A percentile compares a stretch with the other conserved stretches of the same genome.
Conservation (phyloP, 1,140 invertebrate species). For the Mactra quadrangularis region DNA sequence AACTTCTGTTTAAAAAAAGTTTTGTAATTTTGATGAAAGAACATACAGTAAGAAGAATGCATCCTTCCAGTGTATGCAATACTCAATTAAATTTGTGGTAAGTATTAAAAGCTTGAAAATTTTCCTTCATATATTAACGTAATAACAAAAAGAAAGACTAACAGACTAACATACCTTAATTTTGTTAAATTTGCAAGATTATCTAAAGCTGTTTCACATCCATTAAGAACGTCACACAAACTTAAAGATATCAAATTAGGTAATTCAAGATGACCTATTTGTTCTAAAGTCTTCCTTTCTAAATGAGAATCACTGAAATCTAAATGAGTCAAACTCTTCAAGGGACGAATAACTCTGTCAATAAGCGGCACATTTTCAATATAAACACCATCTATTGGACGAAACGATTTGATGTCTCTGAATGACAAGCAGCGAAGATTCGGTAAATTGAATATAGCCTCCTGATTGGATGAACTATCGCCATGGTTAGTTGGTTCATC, state of each 20-base stretch:
- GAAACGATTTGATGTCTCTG: slow-evolving; percentile 43
- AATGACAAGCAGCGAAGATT: slow-evolving; percentile 27
- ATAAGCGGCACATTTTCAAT: slow-evolving; percentile 46
- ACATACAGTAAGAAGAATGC: no score
- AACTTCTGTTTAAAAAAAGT: no score
- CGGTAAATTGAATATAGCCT: slow-evolving; percentile 36
- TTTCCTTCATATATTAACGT: no score
- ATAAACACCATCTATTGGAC: slow-evolving; percentile 47
- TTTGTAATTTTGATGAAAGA: no score
- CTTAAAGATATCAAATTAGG: slow-evolving; percentile 45
- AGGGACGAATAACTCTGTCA: slow-evolving; percentile 55
- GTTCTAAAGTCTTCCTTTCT: slow-evolving; percentile 24
- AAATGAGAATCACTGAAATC: slow-evolving; percentile 51
- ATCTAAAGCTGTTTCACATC: slow-evolving; percentile 49
- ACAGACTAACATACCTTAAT: slow-evolving; percentile 47
- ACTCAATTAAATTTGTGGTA: no score
- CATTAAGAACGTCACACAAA: slow-evolving; percentile 52
- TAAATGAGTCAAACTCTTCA: slow-evolving; percentile 57
- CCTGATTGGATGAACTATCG: slow-evolving; percentile 10
- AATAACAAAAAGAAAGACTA: no score
- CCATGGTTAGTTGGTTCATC: slow-evolving; percentile 17
- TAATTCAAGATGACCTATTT: slow-evolving; percentile 47
- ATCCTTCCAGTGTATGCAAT: no score
- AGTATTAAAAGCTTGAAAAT: no score
- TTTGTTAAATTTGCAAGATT: slow-evolving; percentile 38